Evolutionary conservation across 2,797 vertebrate species (phyloP), one percentile per base, ranked within the genome.

Genomic region (Eulemur rubriventer): DNA sequence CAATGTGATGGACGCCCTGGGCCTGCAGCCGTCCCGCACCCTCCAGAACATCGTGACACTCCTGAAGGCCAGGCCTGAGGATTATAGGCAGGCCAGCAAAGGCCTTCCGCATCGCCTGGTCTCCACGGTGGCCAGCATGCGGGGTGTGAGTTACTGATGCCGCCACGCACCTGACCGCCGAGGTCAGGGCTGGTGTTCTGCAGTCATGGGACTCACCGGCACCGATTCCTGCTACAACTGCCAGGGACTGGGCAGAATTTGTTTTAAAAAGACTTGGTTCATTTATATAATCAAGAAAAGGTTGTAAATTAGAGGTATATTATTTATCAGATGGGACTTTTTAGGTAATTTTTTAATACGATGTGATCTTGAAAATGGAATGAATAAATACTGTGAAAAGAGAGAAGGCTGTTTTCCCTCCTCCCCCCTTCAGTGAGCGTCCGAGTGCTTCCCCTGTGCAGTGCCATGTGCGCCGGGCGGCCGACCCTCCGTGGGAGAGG

Each of bases 1-100:
- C 97, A 99, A 99, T 0, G 99, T 99, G 98, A 99, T 99, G 99
- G 99, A 99, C 0, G 99, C 99, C 12, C 98, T 99, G 52, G 99
- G 99, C 76, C 99, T 99, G 55, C 99, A 99, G 98, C 99, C 99
- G 0, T 99, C 99, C 0, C 98, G 99, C 95, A 81, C 96, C 0
- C 99, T 99, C 89, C 99, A 99, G 96, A 99, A 98, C 79, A 99
- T 99, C 0, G 98, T 98, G 1, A 96, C 97, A 0, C 99, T 99
- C 81, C 95, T 99, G 93, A 99, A 99, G 98, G 98, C 99, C 96
- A 99, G 99, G 90, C 99, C 99, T 0, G 99, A 99, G 61, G 99
- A 99, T 17, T 99, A 99, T 96, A 98, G 99, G 48, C 99, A 99
- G 96, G 98, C 97, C 0, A 99, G 99, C 90, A 99, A 99, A 95